phyloP scores from a whole-genome alignment of 2,113 vertebrate species.

The Gobius niger region DNA sequence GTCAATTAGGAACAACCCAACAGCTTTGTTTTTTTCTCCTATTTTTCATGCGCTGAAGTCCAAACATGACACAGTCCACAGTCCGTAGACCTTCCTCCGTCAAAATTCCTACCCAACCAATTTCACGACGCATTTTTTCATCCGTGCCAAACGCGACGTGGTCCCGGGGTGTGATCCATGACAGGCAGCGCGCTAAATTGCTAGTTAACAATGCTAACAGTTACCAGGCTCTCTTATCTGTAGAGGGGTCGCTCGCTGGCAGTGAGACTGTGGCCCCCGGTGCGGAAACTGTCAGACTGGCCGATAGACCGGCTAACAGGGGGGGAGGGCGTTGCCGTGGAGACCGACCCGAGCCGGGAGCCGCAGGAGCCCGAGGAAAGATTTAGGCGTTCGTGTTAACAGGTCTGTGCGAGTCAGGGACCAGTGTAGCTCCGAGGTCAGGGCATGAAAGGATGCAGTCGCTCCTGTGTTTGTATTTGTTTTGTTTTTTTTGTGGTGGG shows the following conservation, averaged over 20 bases:
- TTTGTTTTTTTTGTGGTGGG: too few relatives aligned
- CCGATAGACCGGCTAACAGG: constrained; percentile 2
- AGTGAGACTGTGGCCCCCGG: constrained; percentile 3
- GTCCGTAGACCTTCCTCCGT: too few relatives aligned
- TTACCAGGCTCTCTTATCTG: constrained; percentile 2
- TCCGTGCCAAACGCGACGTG: too few relatives aligned
- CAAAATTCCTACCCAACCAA: too few relatives aligned
- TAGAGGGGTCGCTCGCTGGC: background rate
- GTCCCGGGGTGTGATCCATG: too few relatives aligned
- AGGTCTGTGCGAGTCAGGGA: constrained; percentile 8
- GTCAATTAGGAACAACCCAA: too few relatives aligned
- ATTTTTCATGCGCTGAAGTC: too few relatives aligned
- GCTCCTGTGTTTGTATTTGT: too few relatives aligned
- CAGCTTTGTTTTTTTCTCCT: too few relatives aligned
- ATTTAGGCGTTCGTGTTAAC: constrained; percentile 18
- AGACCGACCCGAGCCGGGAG: constrained; percentile 6
- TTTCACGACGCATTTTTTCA: too few relatives aligned
- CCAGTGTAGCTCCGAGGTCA: background rate
- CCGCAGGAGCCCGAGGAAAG: background rate
- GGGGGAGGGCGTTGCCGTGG: constrained; percentile 1
- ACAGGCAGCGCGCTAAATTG: background rate
- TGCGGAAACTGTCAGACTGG: background rate
- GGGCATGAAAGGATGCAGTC: background rate
- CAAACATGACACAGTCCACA: too few relatives aligned
- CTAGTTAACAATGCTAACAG: background rate